phyloP scores from a whole-genome alignment of 2,888 invertebrate species.

The Thelaira solivaga region DNA sequence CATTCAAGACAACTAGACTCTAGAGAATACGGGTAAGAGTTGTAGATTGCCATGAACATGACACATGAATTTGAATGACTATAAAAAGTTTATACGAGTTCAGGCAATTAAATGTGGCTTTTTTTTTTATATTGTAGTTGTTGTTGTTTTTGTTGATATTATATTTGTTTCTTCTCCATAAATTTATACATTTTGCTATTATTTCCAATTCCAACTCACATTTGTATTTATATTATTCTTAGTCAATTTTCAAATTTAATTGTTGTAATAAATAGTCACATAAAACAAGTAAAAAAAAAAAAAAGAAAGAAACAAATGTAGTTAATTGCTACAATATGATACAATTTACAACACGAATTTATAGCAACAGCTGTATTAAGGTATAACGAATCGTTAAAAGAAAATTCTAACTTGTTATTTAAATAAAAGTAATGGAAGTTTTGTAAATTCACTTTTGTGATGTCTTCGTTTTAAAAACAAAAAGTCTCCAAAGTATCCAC shows the following conservation, averaged over 20 bases:
- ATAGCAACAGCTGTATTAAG: background rate
- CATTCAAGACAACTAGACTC: conserved; percentile 3
- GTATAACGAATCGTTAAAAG: no score
- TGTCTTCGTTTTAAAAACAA: no score
- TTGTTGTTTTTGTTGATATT: background rate
- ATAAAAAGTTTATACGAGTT: background rate
- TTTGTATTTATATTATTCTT: conserved; percentile 2
- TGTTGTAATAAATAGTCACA: conserved; percentile 11
- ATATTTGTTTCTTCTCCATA: background rate
- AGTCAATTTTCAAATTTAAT: conserved; percentile 12
- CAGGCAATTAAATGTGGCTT: conserved; percentile 4
- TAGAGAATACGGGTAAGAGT: background rate
- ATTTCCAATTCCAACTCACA: background rate
- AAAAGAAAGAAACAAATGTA: conserved; percentile 9
- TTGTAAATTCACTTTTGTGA: no score
- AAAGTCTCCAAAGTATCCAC: no score
- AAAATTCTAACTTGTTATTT: background rate
- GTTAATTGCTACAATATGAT: conserved; percentile 30
- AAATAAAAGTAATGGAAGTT: no score
- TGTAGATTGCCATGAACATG: conserved; percentile 41
- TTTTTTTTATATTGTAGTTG: no score
- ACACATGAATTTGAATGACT: conserved; percentile 25
- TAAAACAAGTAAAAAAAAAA: conserved; percentile 14
- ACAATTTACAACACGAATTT: conserved; percentile 18
- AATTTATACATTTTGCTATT: background rate